Evolutionary conservation across 1,140 invertebrate species (phyloP).

Genomic region (Papilio helenus): DNA sequence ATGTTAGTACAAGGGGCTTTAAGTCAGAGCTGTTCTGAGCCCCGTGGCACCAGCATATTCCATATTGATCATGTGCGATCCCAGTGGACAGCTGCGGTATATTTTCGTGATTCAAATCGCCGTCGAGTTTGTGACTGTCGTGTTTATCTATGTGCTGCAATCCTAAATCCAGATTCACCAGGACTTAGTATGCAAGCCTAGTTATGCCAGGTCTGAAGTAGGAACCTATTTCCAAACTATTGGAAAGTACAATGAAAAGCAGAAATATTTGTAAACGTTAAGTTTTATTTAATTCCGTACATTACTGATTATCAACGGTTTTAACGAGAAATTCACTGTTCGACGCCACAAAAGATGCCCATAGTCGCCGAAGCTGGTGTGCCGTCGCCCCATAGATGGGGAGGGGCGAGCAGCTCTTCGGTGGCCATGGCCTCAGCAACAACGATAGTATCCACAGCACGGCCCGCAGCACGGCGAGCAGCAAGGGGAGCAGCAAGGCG

Average conservation of each 20-base stretch:
- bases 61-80: too few relatives aligned
- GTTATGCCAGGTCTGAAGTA: too few relatives aligned
- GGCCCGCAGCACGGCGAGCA: conserved; percentile 57
- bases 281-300: conserved; percentile 5
- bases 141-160: too few relatives aligned
- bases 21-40: too few relatives aligned
- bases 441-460: conserved; percentile 44
- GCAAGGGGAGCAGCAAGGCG: conserved; percentile 57
- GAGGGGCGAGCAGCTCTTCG: conserved; percentile 41
- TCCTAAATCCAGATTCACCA: too few relatives aligned
- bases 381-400: conserved; percentile 7
- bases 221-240: too few relatives aligned
- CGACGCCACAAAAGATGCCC: conserved; percentile 29
- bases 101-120: too few relatives aligned
- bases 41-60: too few relatives aligned
- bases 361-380: conserved; percentile 24
- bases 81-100: too few relatives aligned
- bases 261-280: not conserved
- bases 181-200: too few relatives aligned
- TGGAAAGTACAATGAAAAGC: not conserved
- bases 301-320: conserved; percentile 6
- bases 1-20: too few relatives aligned
- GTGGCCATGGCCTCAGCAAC: conserved; percentile 42
- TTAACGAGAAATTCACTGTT: conserved; percentile 19
- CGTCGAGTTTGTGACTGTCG: too few relatives aligned